Base-by-base conservation (phyloP, 2,797 vertebrate genomes). In the Lophius americanus region DNA sequence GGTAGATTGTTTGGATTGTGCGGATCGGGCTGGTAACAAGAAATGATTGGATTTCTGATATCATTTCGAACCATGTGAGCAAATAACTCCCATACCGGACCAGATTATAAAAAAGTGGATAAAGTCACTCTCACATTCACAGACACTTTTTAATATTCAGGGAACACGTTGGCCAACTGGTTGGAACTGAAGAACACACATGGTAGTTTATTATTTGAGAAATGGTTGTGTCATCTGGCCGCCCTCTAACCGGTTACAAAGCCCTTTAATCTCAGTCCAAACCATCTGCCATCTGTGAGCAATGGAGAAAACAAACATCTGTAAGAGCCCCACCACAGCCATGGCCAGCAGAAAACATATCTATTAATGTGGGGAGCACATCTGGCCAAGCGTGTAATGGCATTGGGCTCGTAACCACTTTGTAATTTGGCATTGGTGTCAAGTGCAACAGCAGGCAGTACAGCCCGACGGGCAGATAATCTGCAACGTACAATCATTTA, bases 291-390 rank as follows among this genome's bases (percentile, higher is more conserved):
- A 65, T 60, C 39, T 84, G 70, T 83, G 82, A 87, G 77, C 73
- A 84, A 85, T 72, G 78, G 75, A 73, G 73, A 88, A 73, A 74
- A 77, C 62, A 81, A 87, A 89, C 91, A 93, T 91, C 87, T 92
- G 91, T 83, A 83, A 83, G 79, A 68, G 69, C 78, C 70, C 73
- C 68, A 65, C 41, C 44, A 33, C 36, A 68, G 71, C 70, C 50
- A 36, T 13, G 5, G 57, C 64, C 65, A 62, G 76, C 65, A 72
- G 74, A 84, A 78, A 83, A 84, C 73, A 73, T 43, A 75, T 83
- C 68, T 79, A 70, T 90, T 89, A 84, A 83, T 81, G 74, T 57
- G 57, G 50, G 72, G 46, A 53, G 64, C 72, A 88, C 87, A 89
- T 89, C 84, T 89, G 79, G 72, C 68, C 68, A 60, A 44, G 52